phyloP scores from a whole-genome alignment of 2,888 invertebrate species.

The Apotomis turbidana region DNA sequence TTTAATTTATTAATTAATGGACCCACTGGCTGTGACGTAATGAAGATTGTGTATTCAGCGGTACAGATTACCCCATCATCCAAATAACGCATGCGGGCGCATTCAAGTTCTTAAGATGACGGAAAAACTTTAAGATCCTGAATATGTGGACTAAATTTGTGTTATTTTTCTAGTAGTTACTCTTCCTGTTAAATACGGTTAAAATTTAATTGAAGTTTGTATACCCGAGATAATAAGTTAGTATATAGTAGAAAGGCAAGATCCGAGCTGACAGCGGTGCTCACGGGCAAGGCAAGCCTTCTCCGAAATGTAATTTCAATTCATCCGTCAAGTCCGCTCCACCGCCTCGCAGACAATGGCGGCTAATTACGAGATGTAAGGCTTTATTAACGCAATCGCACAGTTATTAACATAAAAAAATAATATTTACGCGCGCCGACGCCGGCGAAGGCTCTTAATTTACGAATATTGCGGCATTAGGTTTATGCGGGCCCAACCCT shows the following conservation, averaged over 20 bases:
- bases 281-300: slow-evolving; percentile 58
- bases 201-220: background rate
- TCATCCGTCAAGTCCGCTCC: slow-evolving; percentile 64
- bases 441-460: slow-evolving; percentile 75
- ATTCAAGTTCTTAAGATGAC: background rate
- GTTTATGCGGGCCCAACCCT: slow-evolving; percentile 74
- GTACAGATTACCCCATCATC: slow-evolving; percentile 54
- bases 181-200: background rate
- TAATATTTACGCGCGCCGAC: slow-evolving; percentile 78
- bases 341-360: slow-evolving; percentile 73
- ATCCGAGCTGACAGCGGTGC: slow-evolving; percentile 46
- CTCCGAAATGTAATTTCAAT: slow-evolving; percentile 65
- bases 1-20: slow-evolving; percentile 83
- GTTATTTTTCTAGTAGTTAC: background rate
- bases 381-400: slow-evolving; percentile 83
- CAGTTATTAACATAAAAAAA: slow-evolving; percentile 83
- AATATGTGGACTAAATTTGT: background rate
- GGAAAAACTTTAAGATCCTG: slow-evolving; percentile 3
- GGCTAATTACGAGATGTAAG: slow-evolving; percentile 81
- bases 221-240: background rate
- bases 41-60: slow-evolving; percentile 49
- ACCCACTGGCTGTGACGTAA: slow-evolving; percentile 68
- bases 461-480: slow-evolving; percentile 81
- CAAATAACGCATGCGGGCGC: slow-evolving; percentile 43
- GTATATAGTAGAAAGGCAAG: background rate